Base-by-base conservation (phyloP, 2,888 invertebrate genomes). In the Plusia festucae region DNA sequence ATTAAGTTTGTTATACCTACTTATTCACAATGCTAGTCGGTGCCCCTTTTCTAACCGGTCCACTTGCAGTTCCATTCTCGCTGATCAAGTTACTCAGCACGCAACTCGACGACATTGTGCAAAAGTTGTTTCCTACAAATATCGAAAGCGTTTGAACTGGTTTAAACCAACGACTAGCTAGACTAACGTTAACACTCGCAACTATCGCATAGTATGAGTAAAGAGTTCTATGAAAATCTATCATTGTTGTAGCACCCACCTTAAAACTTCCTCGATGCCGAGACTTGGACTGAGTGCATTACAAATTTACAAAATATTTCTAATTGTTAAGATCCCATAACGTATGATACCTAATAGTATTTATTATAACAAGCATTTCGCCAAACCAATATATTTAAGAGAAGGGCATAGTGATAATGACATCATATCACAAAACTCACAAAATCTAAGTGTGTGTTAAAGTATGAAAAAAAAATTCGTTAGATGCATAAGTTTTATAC, bases 41-140 rank as follows among this genome's bases (percentile, higher is more conserved):
- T 58, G 22, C 52, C 49, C 56, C 53, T 55, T 58, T 52, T 20
- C n/a, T 16, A 75, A 68, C 69, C 66, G 65, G 75, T 69, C 16
- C 53, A 56, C 22, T 63, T 55, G 60, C 65, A 77, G 53, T 60
- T 66, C 76, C 70, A 73, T 64, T 59, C 69, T 74, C 34, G 56
- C 65, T 46, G 66, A 80, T 80, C 75, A 71, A 75, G 71, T 79
- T 74, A 56, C 68, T 49, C 20, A 54, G 16, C 32, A 59, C 46
- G 63, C 57, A 60, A 32, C 51, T n/a, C 65, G 11, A 66, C 40
- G 24, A 63, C 68, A 68, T 74, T 69, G 68, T 54, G 63, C 60
- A 68, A 68, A n/a, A 71, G 32, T 71, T 66, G 46, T 20, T n/a
- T 20, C 18, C 18, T 24, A 18, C 30, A 56, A 59, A 75, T 54